A percentile compares a stretch with the other conserved stretches of the same genome.
phyloP scores from a whole-genome alignment of 2,888 invertebrate genomes.

The Stictocephala bisonia region DNA sequence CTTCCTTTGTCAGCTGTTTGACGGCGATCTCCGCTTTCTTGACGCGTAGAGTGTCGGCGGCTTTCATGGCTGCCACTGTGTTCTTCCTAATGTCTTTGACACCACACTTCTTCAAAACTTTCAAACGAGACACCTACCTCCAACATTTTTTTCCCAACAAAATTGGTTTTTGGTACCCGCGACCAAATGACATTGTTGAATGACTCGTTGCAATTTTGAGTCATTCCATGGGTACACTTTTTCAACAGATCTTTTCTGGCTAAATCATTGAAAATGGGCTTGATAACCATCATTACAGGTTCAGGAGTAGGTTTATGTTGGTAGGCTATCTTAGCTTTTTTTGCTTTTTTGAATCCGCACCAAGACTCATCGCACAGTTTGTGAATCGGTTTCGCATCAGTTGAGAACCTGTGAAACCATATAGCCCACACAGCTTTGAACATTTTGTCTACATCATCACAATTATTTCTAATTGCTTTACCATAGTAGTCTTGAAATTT shows the following conservation, averaged over 20 bases:
- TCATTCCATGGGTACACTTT: not conserved
- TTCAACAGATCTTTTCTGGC: not conserved
- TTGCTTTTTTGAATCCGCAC: slow-evolving; percentile 1
- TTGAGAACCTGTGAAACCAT: slow-evolving; percentile 5
- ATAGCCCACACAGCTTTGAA: slow-evolving; percentile 35
- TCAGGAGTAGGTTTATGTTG: slow-evolving; percentile 1
- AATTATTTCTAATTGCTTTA: slow-evolving; percentile 55
- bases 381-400: not conserved
- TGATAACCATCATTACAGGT: slow-evolving; percentile 7
- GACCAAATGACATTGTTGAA: slow-evolving; percentile 6
- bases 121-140: not conserved
- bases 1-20: not conserved
- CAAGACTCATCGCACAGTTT: not conserved
- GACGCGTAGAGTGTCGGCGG: not conserved
- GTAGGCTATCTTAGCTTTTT: not conserved
- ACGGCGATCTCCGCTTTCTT: not conserved
- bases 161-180: slow-evolving; percentile 26
- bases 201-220: not conserved
- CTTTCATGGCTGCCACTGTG: not conserved
- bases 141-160: slow-evolving; percentile 19
- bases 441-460: slow-evolving; percentile 54
- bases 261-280: not conserved
- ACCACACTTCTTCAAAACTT: not conserved
- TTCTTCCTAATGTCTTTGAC: not conserved
- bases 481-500: slow-evolving; percentile 57